These are phyloP conservation scores for Ptychoptera albimana DNA, from an alignment of 2,888 invertebrate genomes.

Conservation along the genomic window DNA sequence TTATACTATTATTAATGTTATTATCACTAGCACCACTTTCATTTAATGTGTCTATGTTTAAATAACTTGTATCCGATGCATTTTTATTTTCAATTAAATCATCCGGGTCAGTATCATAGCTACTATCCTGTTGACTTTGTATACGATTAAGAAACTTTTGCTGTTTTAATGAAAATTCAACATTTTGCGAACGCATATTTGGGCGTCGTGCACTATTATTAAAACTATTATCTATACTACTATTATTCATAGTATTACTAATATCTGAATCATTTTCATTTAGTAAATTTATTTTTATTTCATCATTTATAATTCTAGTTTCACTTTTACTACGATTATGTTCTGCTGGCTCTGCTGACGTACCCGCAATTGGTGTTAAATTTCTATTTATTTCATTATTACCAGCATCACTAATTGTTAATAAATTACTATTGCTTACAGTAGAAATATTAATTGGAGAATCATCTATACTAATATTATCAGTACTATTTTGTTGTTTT, in stretches of 20 bases:
- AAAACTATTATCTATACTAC: conserved; percentile 1
- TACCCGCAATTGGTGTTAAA: too few relatives aligned
- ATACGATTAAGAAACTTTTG: conserved; percentile 42
- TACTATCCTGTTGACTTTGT: conserved; percentile 21
- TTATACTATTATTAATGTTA: conserved; percentile 6
- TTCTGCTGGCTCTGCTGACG: background rate
- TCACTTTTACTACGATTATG: conserved; percentile 22
- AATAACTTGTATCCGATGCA: background rate
- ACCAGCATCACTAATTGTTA: too few relatives aligned
- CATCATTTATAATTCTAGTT: conserved; percentile 6
- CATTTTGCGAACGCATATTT: conserved; percentile 45
- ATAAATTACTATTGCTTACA: background rate
- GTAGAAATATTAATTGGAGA: background rate
- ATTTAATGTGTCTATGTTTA: background rate
- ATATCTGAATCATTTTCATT: conserved; percentile 10
- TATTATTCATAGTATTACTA: background rate
- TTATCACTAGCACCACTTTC: conserved; percentile 9
- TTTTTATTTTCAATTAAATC: conserved; percentile 18
- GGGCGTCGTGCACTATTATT: conserved; percentile 19
- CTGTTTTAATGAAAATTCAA: conserved; percentile 45
- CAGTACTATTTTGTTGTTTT: conserved; percentile 4
- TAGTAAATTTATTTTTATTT: conserved; percentile 7
- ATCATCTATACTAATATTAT: conserved; percentile 8
- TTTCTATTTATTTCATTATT: too few relatives aligned
- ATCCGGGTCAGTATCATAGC: conserved; percentile 16